phyloP scores from a whole-genome alignment of 2,113 vertebrate species.

The Rutilus rutilus region DNA sequence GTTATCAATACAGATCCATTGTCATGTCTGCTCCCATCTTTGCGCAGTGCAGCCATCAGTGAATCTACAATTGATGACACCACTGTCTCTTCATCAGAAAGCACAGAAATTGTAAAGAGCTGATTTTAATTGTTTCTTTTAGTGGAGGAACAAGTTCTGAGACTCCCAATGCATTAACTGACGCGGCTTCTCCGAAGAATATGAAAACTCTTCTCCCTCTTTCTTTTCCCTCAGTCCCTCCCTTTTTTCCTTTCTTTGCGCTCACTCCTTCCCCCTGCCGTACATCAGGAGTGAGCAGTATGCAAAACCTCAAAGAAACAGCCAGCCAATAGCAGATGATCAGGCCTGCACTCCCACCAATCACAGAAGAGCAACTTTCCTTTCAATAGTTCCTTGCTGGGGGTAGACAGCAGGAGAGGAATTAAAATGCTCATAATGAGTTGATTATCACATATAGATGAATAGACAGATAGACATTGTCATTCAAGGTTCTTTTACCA shows the following conservation, averaged over 20 bases:
- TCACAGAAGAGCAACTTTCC: constrained; percentile 32
- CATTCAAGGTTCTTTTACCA: too few species aligned
- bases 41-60: constrained; percentile 55
- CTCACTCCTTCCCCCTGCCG: constrained; percentile 54
- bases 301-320: constrained; percentile 49
- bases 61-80: constrained; percentile 42
- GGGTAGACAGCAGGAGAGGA: constrained; percentile 34
- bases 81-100: constrained; percentile 34
- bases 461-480: too few species aligned
- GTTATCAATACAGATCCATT: constrained; percentile 53
- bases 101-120: neutral
- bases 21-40: constrained; percentile 54
- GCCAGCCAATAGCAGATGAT: constrained; percentile 56
- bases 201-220: constrained; percentile 57
- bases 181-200: constrained; percentile 47
- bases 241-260: constrained; percentile 46
- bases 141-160: constrained; percentile 43
- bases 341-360: constrained; percentile 48
- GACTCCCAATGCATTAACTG: constrained; percentile 33
- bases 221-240: constrained; percentile 57
- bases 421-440: neutral
- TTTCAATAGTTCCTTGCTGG: constrained; percentile 51
- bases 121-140: constrained; percentile 50
- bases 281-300: constrained; percentile 53
- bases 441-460: too few species aligned